Base-by-base conservation (phyloP, 2,113 vertebrate genomes). In the Merops nubicus region DNA sequence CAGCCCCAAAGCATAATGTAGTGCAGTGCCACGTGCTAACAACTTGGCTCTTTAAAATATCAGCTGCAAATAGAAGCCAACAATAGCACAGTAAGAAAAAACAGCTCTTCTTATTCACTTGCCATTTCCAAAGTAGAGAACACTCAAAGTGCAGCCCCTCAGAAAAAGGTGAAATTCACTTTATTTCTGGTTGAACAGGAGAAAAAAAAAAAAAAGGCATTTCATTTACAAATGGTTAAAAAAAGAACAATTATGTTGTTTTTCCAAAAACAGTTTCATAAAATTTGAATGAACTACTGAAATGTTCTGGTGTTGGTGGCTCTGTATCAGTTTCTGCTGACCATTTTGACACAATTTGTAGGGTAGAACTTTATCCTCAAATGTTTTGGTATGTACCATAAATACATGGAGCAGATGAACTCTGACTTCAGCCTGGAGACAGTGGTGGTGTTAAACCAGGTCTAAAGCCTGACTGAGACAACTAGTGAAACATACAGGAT, bases 391-490 rank as follows among this genome's bases (percentile, higher is more conserved):
- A 4, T 3, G 4, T 53, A 25, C 12, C 36, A 76, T 21, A 54
- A 75, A 54, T 6, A 54, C n/a, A 4, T 6, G 25, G n/a, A 62
- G 10, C 22, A 5, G 26, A 29, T 36, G 29, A 67, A 33, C 33
- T 62, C 12, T 43, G 60, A 33, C 40, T 36, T 64, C 45, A 33
- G 8, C n/a, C 7, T 29, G 56, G 40, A 69, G 15, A 23, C 0
- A 0, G 29, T 17, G 15, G 10, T 64, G 33, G 1, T 64, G 25
- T 9, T 34, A 42, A 8, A 29, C 3, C 9, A 45, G 48, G 48
- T 9, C 12, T 31, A 11, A 60, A 65, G n/a, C 28, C 68, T 40
- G 13, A 47, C 29, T 53, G 43, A 59, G 45, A 26, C 26, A 19
- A 21, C 17, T 9, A 38, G 53, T 43, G 36, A 60, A 73, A 57